Evolutionary conservation across 2,888 invertebrate species (phyloP).

Genomic region (Tinea trinotella): DNA sequence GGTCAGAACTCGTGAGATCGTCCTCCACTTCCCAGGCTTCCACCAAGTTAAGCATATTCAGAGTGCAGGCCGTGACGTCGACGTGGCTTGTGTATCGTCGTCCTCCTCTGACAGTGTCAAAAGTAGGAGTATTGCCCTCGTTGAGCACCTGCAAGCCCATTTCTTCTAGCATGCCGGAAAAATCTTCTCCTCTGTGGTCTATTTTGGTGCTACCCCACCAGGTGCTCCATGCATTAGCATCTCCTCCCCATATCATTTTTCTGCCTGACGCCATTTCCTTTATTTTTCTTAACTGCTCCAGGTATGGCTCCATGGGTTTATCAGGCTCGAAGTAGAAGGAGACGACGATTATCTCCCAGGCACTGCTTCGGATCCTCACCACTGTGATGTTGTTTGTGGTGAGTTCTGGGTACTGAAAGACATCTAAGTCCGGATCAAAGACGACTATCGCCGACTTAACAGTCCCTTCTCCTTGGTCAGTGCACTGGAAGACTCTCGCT

Average conservation of each 20-base stretch:
- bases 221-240: conserved; percentile 18
- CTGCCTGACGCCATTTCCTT: neutral
- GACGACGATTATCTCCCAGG: conserved; percentile 3
- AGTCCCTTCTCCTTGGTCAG: neutral
- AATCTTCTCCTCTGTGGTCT: conserved; percentile 18
- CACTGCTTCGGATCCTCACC: neutral
- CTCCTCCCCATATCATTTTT: conserved; percentile 14
- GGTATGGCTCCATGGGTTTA: conserved; percentile 1
- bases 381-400: conserved; percentile 15
- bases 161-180: neutral
- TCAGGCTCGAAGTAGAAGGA: conserved; percentile 21
- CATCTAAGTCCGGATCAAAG: conserved; percentile 17
- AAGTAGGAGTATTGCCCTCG: conserved; percentile 5
- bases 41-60: conserved; percentile 16
- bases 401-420: conserved; percentile 9
- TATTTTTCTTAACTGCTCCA: neutral
- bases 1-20: conserved; percentile 21
- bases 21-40: conserved; percentile 20
- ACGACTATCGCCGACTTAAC: conserved; percentile 21
- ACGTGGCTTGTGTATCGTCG: neutral
- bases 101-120: neutral
- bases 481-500: neutral
- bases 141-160: conserved; percentile 14
- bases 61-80: conserved; percentile 13
- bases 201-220: conserved; percentile 20